Conservation (phyloP, 2,888 invertebrate genomes). For the Torymus texanus region DNA sequence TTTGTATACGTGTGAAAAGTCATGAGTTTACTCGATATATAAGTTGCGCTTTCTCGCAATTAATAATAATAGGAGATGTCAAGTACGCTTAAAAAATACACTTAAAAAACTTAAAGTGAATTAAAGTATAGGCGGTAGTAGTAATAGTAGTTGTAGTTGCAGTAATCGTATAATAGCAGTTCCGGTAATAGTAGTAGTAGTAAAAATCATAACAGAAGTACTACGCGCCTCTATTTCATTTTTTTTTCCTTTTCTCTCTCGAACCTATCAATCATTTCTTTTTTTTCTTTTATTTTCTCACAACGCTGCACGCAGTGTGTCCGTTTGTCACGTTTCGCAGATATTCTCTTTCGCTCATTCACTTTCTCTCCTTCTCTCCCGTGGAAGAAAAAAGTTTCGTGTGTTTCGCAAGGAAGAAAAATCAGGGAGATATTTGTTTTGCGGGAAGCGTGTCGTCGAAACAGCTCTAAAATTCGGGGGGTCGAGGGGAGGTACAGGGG, state of each 20-base stretch:
- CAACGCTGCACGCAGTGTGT: no score
- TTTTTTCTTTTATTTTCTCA: no score
- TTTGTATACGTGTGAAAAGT: slow-evolving; percentile 44
- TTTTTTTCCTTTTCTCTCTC: no score
- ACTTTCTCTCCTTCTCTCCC: neutral
- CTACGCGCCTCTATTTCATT: no score
- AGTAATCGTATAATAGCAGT: slow-evolving; percentile 35
- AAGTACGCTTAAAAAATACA: slow-evolving; percentile 49
- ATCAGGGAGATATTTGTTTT: slow-evolving; percentile 14
- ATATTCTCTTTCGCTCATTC: no score
- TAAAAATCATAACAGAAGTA: slow-evolving; percentile 37
- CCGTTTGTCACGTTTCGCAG: no score
- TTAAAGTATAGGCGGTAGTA: slow-evolving; percentile 37
- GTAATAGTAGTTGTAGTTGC: slow-evolving; percentile 1
- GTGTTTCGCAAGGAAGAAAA: slow-evolving; percentile 38
- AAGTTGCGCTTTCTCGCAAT: slow-evolving; percentile 33
- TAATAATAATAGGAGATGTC: slow-evolving; percentile 53
- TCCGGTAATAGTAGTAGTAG: slow-evolving; percentile 29
- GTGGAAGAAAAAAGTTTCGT: slow-evolving; percentile 21
- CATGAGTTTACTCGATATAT: slow-evolving; percentile 53
- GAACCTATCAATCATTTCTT: no score
- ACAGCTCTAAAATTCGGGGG: slow-evolving; percentile 66
- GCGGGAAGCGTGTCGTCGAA: slow-evolving; percentile 63
- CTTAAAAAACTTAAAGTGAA: slow-evolving; percentile 47
- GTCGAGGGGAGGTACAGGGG: no score